A percentile compares a stretch with the other conserved stretches of the same genome.
These are phyloP conservation scores for Formicarius rufipectus DNA, from an alignment of 2,113 vertebrate species.

Conservation along the genomic window DNA sequence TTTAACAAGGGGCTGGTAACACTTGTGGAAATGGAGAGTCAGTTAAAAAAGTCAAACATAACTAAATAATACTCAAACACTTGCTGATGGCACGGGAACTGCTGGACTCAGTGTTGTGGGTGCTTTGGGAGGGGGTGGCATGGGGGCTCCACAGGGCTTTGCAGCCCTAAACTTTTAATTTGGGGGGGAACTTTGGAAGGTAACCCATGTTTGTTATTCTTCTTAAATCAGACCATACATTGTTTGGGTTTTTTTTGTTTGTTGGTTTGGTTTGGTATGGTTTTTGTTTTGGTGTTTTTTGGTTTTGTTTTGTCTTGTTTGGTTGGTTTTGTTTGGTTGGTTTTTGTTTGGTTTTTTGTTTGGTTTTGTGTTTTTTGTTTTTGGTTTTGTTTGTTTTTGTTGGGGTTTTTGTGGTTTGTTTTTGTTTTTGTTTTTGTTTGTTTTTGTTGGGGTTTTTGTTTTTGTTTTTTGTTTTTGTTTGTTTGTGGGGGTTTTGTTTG, in stretches of 20 bases:
- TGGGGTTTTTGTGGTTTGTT: no score
- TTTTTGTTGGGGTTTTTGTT: no score
- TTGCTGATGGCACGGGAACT: background rate
- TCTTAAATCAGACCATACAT: background rate
- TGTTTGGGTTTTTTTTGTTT: background rate
- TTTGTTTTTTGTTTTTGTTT: no score
- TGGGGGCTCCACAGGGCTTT: fast-evolving
- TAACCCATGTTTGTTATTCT: background rate
- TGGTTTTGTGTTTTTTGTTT: no score
- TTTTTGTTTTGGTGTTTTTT: no score
- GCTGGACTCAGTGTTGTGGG: background rate
- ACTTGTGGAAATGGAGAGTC: background rate
- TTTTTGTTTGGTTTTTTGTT: no score
- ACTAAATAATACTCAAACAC: background rate
- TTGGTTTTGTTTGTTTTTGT: no score
- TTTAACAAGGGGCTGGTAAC: background rate
- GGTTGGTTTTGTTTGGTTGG: no score
- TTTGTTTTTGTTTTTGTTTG: no score
- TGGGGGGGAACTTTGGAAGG: background rate
- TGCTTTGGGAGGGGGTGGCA: background rate
- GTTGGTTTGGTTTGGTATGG: no score
- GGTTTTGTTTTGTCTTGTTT: no score
- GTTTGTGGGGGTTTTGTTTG: no score
- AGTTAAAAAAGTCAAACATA: background rate
- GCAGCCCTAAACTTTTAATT: background rate